A percentile compares a stretch with the other conserved stretches of the same genome.
phyloP scores from a whole-genome alignment of 2,113 vertebrate genomes.

The Elephas maximus region DNA sequence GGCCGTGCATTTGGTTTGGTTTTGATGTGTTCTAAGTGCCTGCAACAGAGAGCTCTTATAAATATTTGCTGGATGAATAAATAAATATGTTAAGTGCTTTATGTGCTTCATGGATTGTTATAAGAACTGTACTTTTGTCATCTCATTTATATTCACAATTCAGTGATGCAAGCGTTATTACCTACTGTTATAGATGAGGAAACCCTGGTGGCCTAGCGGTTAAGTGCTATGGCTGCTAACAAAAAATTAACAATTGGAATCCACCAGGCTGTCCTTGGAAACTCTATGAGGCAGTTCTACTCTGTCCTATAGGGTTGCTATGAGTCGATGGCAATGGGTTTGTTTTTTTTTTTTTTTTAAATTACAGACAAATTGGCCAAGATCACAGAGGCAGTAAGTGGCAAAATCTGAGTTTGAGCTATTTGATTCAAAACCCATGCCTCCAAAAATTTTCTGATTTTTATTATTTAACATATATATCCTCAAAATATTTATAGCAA shows the following conservation, averaged over 20 bases:
- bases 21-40: not conserved
- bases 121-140: constrained; percentile 44
- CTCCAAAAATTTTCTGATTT: not conserved
- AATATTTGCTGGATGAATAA: constrained; percentile 21
- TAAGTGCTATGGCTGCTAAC: too few species aligned
- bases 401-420: not conserved
- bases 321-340: too few species aligned
- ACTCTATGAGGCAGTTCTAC: too few species aligned
- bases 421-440: not conserved
- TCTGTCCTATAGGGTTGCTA: too few species aligned
- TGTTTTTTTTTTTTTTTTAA: too few species aligned
- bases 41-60: constrained; percentile 30
- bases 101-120: not conserved
- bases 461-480: not conserved
- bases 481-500: constrained; percentile 3
- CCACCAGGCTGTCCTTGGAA: too few species aligned
- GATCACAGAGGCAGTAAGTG: not conserved
- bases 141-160: constrained; percentile 36
- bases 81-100: not conserved
- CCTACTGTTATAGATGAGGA: not conserved
- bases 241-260: too few species aligned
- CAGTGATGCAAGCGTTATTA: not conserved
- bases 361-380: not conserved
- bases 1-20: too few species aligned
- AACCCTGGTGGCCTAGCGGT: too few species aligned